These are phyloP conservation scores for Amazona vittata DNA, from an alignment of 2,113 vertebrate genomes.

Conservation along the genomic window DNA sequence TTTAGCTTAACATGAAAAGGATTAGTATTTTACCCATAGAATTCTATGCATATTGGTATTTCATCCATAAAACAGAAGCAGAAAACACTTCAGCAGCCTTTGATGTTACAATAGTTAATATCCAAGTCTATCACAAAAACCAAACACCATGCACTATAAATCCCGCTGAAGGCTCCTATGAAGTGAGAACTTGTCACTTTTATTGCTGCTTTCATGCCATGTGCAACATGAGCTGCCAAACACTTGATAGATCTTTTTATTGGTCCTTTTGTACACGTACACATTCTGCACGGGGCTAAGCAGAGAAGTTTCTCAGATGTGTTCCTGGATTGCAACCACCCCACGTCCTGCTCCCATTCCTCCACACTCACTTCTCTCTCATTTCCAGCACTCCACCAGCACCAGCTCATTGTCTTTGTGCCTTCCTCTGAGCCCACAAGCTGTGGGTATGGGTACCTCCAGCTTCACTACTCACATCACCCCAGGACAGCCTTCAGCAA, in stretches of 20 bases:
- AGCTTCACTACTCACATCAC: rapidly evolving
- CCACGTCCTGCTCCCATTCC: not conserved
- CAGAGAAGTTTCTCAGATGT: not conserved
- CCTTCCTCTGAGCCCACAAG: not conserved
- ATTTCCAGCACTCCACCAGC: not conserved
- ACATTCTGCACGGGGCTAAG: not conserved
- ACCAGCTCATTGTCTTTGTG: not conserved
- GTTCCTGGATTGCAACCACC: not conserved
- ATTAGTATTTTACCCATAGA: not conserved
- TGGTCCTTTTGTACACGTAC: not conserved
- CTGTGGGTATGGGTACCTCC: not conserved
- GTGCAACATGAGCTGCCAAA: not conserved
- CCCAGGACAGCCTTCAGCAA: not conserved
- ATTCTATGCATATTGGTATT: not conserved
- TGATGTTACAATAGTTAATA: not conserved
- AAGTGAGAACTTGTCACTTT: not conserved
- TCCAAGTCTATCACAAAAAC: not conserved
- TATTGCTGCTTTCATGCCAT: not conserved
- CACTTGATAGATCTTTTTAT: not conserved
- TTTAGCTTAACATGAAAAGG: not conserved
- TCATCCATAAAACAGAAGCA: not conserved
- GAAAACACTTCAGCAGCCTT: not conserved
- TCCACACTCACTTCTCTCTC: not conserved
- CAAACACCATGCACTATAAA: not conserved
- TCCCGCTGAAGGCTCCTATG: not conserved